Conservation (phyloP, 2,888 invertebrate species). For the Coenonympha glycerion region DNA sequence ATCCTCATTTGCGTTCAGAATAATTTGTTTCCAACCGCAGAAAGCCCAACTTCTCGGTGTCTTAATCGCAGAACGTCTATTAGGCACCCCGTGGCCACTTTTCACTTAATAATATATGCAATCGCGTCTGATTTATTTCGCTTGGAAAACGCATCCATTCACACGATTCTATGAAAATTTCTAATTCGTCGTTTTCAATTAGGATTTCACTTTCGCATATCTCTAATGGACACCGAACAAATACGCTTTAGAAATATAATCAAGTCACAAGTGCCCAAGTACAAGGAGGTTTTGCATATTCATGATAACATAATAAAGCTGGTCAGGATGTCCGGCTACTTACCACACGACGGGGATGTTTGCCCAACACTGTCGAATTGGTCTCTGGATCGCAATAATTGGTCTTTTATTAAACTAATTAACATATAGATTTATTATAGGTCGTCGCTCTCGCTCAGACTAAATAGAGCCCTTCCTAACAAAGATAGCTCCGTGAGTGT, state of each 20-base stretch:
- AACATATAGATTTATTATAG: too few species aligned
- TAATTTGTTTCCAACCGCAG: constrained; percentile 25
- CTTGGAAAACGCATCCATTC: constrained; percentile 28
- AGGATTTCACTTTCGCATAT: constrained; percentile 30
- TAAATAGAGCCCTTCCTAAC: too few species aligned
- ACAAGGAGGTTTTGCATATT: constrained; percentile 1
- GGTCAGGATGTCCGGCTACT: too few species aligned
- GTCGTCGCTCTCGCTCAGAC: too few species aligned
- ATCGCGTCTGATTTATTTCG: constrained; percentile 32
- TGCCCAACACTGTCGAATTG: too few species aligned
- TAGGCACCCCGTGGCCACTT: constrained; percentile 23
- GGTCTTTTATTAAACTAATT: too few species aligned
- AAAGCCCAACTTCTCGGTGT: constrained; percentile 12
- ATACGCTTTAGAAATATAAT: constrained; percentile 13
- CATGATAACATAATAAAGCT: constrained; percentile 4
- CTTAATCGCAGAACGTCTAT: constrained; percentile 28
- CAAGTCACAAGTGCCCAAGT: constrained; percentile 3
- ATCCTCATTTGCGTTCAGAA: constrained; percentile 21
- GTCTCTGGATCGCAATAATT: too few species aligned
- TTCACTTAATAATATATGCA: constrained; percentile 32
- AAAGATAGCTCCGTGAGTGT: too few species aligned
- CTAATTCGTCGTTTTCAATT: constrained; percentile 34
- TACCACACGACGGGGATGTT: too few species aligned
- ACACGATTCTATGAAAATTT: constrained; percentile 35
- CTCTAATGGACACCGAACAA: constrained; percentile 25